phyloP scores from a whole-genome alignment of 2,888 invertebrate genomes.

The Nomada goodeniana region DNA sequence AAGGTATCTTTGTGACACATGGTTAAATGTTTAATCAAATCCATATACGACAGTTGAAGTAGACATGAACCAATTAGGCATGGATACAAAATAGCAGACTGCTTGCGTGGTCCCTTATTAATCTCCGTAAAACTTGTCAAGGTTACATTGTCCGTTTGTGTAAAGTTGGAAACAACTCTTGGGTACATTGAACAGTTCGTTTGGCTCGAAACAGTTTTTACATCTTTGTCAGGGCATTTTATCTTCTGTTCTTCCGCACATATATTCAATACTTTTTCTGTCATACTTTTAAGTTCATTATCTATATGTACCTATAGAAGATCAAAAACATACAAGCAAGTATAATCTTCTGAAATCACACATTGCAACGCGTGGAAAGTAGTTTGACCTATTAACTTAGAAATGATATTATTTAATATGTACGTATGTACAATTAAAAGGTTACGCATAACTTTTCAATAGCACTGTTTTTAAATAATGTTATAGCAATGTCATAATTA shows the following conservation, averaged over 20 bases:
- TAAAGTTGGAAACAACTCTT: background rate
- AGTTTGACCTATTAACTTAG: background rate
- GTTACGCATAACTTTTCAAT: background rate
- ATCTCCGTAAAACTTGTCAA: background rate
- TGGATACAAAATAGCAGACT: background rate
- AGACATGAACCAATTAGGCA: constrained; percentile 85
- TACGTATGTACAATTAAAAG: constrained; percentile 1
- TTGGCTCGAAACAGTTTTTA: constrained; percentile 3
- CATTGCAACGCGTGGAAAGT: background rate
- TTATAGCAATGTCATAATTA: background rate
- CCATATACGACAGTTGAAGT: constrained; percentile 83
- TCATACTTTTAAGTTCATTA: background rate
- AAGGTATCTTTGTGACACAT: constrained; percentile 85
- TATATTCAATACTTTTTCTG: background rate
- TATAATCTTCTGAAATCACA: background rate
- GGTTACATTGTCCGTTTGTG: constrained; percentile 21
- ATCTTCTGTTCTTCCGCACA: background rate
- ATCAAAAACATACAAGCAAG: background rate
- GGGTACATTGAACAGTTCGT: background rate
- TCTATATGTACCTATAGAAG: background rate
- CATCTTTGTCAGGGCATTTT: background rate
- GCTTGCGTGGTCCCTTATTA: background rate
- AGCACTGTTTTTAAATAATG: background rate
- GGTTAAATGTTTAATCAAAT: constrained; percentile 86
- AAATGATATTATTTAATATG: background rate